These are phyloP conservation scores for Serrognathus titanus DNA, from an alignment of 2,888 invertebrate genomes.

Conservation along the genomic window DNA sequence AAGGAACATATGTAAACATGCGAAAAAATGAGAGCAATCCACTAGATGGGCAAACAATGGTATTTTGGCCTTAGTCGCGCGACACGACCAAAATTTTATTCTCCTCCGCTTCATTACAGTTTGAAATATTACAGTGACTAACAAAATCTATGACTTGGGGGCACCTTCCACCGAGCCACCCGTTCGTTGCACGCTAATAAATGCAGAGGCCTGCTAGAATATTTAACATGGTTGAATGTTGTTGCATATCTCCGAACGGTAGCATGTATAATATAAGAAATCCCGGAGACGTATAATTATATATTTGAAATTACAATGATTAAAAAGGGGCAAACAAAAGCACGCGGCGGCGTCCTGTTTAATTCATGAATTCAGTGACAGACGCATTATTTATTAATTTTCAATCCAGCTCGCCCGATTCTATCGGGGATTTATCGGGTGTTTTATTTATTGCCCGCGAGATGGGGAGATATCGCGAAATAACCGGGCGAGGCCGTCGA, in stretches of 20 bases:
- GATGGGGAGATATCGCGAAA: conserved; percentile 13
- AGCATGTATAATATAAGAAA: conserved; percentile 50
- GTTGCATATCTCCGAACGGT: conserved; percentile 41
- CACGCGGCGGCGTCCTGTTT: conserved; percentile 19
- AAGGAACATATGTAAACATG: no score
- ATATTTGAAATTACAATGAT: conserved; percentile 50
- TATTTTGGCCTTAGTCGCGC: not conserved
- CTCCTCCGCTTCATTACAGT: conserved; percentile 4
- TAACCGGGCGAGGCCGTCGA: conserved; percentile 2
- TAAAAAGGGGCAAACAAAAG: conserved; percentile 40
- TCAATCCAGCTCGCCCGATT: conserved; percentile 18
- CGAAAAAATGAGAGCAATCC: no score
- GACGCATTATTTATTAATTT: conserved; percentile 29
- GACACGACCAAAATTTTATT: conserved; percentile 7
- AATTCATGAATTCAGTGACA: conserved; percentile 33
- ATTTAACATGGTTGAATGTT: conserved; percentile 23
- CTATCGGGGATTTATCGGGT: conserved; percentile 17
- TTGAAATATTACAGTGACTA: conserved; percentile 9
- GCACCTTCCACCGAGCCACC: not conserved
- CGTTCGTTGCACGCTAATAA: conserved; percentile 6
- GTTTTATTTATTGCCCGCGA: conserved; percentile 19
- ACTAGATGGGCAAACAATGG: no score
- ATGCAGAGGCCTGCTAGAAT: conserved; percentile 11
- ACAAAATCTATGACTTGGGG: conserved; percentile 16
- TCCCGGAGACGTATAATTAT: conserved; percentile 47